Base-by-base conservation (phyloP, 2,113 vertebrate species). In the Catharus minimus region DNA sequence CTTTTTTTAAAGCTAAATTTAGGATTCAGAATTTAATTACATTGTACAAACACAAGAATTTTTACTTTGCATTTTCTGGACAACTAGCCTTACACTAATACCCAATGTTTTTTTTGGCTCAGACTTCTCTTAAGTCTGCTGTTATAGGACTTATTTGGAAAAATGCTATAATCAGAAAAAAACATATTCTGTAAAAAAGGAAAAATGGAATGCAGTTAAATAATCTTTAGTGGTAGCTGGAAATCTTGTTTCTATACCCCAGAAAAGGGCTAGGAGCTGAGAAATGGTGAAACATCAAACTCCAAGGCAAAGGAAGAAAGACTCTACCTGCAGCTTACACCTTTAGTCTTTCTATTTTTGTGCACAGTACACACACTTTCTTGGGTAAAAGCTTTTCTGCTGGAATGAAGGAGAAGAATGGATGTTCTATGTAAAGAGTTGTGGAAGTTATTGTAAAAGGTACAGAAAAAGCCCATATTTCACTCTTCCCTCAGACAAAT, bases 301-400 rank as follows among this genome's bases (percentile, higher is more conserved):
- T 78, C 81, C 47, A 64, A 89, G 28, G 49, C 13, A 84, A 92
- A 88, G 36, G 72, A 92, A 87, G 41, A 82, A 82, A 74, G 32
- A 24, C 2, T 53, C 4, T 15, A 64, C 17, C 72, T 90, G 33
- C 11, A 66, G 32, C 28, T 90, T 73, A 50, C 15, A 53, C 11
- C 15, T 86, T 90, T 60, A 86, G 22, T 81, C 12, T 22, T 49
- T 69, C 60, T 58, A 15, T 56, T 92, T 49, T 76, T 90, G 26
- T 77, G 27, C 56, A 66, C 43, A 77, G 33, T 46, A 43, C 17
- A 55, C 33, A 55, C 17, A 33, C 74, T 81, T 88, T 82, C 58
- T 62, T 83, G 46, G 41, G 41, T 56, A 76, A 90, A 94, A 88
- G 39, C 16, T 85, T 88, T 92, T 83, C 65, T 86, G 23, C 50